Evolutionary conservation across 2,888 invertebrate species (phyloP).

Genomic region (Acrocyrtus sp.): DNA sequence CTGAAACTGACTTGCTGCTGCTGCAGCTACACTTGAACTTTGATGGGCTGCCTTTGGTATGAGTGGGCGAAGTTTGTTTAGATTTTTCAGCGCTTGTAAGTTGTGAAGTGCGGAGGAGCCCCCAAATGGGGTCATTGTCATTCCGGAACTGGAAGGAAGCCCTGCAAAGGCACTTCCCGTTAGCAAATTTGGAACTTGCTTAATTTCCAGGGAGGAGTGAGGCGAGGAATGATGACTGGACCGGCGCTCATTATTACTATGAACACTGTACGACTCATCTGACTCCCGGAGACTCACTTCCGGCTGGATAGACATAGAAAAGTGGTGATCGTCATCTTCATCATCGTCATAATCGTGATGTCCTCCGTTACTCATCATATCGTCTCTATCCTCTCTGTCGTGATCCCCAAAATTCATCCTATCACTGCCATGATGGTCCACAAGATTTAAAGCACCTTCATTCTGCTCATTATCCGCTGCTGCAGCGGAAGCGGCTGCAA

Average conservation of each 20-base stretch:
- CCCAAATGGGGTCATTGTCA: slow-evolving; percentile 42
- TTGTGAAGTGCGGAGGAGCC: slow-evolving; percentile 32
- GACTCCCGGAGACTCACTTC: slow-evolving; percentile 62
- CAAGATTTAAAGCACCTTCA: slow-evolving; percentile 44
- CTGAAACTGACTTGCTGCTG: slow-evolving; percentile 43
- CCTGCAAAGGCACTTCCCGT: slow-evolving; percentile 37
- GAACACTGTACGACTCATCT: slow-evolving; percentile 59
- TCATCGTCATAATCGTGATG: slow-evolving; percentile 58
- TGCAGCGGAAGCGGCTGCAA: slow-evolving; percentile 30
- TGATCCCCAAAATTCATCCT: slow-evolving; percentile 34
- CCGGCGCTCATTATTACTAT: slow-evolving; percentile 44
- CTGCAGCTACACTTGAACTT: slow-evolving; percentile 34
- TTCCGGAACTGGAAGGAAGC: slow-evolving; percentile 31
- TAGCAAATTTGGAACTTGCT: slow-evolving; percentile 47
- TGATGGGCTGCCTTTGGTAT: slow-evolving; percentile 55
- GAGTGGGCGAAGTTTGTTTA: slow-evolving; percentile 54
- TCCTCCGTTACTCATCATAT: slow-evolving; percentile 53
- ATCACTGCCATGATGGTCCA: slow-evolving; percentile 34
- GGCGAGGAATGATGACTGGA: slow-evolving; percentile 44
- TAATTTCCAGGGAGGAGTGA: slow-evolving; percentile 41
- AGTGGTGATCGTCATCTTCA: slow-evolving; percentile 58
- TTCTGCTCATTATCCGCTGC: slow-evolving; percentile 34
- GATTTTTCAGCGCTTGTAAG: slow-evolving; percentile 43
- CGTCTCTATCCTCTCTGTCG: slow-evolving; percentile 50
- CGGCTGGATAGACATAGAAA: slow-evolving; percentile 59